Evolutionary conservation across 2,797 vertebrate genomes (phyloP).

Genomic region (Gobio occitaniae): DNA sequence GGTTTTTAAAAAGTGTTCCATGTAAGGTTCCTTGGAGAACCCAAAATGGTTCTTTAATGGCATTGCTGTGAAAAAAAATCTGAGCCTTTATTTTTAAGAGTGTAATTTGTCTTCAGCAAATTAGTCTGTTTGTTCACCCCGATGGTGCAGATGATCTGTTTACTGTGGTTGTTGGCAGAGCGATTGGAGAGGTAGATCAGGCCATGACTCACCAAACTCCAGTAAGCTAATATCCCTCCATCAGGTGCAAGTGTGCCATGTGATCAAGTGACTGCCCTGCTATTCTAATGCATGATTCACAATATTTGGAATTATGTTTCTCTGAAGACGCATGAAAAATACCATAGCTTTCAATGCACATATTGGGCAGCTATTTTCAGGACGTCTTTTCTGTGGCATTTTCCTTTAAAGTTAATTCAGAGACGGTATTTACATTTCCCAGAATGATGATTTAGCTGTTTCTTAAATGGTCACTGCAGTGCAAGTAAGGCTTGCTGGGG

Average conservation of each 20-base stretch:
- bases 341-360: slow-evolving; percentile 2
- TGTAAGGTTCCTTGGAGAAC: neutral
- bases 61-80: neutral
- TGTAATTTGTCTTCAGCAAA: slow-evolving; percentile 10
- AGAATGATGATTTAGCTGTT: slow-evolving; percentile 85
- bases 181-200: slow-evolving; percentile 9
- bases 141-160: slow-evolving; percentile 10
- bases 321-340: slow-evolving; percentile 31
- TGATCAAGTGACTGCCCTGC: slow-evolving; percentile 42
- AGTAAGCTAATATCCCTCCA: slow-evolving; percentile 57
- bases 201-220: slow-evolving; percentile 55
- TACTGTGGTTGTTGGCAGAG: slow-evolving; percentile 39
- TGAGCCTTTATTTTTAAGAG: neutral
- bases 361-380: slow-evolving; percentile 68
- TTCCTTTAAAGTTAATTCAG: slow-evolving; percentile 79
- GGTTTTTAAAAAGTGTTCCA: neutral
- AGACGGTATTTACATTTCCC: slow-evolving; percentile 80
- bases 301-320: slow-evolving; percentile 37
- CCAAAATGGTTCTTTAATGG: neutral
- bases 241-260: slow-evolving; percentile 37
- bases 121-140: neutral
- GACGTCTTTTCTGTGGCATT: slow-evolving; percentile 80
- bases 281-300: slow-evolving; percentile 46
- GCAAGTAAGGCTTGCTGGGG: slow-evolving; percentile 43
- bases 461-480: slow-evolving; percentile 75